Evolutionary conservation across 2,113 vertebrate genomes (phyloP).

Genomic region (Heloderma charlesbogerti): DNA sequence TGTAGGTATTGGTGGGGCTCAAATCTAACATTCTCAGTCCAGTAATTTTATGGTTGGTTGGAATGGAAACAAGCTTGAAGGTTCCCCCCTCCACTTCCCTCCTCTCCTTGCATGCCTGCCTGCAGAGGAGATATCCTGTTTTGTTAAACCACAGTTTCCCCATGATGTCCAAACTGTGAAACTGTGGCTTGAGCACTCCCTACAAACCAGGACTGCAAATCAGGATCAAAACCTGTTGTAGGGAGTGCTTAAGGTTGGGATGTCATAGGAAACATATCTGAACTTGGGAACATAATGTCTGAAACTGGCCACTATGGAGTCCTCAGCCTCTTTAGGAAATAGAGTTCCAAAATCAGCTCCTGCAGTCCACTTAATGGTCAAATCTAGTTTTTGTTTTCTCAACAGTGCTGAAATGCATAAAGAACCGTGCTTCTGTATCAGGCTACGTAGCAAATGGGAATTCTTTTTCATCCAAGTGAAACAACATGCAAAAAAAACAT

Average conservation of each 20-base stretch:
- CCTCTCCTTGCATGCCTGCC: too few relatives aligned
- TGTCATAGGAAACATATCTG: too few relatives aligned
- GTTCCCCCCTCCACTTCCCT: too few relatives aligned
- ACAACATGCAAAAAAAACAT: neutral
- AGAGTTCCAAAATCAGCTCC: conserved; percentile 3
- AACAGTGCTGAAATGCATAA: conserved; percentile 10
- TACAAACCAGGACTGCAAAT: too few relatives aligned
- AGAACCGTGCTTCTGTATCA: conserved; percentile 22
- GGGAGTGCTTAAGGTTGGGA: neutral
- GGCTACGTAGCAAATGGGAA: neutral
- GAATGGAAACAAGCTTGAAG: too few relatives aligned
- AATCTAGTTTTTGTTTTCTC: neutral
- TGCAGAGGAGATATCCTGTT: too few relatives aligned
- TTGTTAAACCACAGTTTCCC: too few relatives aligned
- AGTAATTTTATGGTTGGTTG: too few relatives aligned
- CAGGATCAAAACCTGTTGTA: neutral
- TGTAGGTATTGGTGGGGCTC: too few relatives aligned
- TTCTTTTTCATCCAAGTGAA: neutral
- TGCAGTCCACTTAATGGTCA: neutral
- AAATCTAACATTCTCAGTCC: too few relatives aligned
- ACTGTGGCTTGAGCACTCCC: too few relatives aligned
- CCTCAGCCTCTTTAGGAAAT: neutral
- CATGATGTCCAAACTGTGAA: too few relatives aligned
- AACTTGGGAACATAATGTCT: neutral
- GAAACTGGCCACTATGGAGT: neutral